These are phyloP conservation scores for Cheilosia impressa DNA, from an alignment of 2,888 invertebrate genomes.

Conservation along the genomic window DNA sequence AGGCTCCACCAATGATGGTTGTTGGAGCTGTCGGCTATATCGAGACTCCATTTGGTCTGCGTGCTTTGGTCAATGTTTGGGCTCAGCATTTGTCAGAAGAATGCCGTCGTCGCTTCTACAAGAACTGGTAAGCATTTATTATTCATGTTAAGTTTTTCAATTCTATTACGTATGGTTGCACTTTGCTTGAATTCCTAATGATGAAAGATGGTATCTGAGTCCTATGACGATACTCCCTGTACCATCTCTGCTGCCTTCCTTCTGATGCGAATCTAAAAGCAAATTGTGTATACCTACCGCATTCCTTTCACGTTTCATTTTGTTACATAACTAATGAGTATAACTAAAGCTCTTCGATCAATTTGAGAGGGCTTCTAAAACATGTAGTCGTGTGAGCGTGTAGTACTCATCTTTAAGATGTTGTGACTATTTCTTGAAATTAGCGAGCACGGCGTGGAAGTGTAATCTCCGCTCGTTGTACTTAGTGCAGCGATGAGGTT, in stretches of 20 bases:
- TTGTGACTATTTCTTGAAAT: slow-evolving; percentile 46
- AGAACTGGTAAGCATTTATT: slow-evolving; percentile 93
- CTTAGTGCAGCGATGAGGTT: slow-evolving; percentile 85
- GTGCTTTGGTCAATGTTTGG: slow-evolving; percentile 98
- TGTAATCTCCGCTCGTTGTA: slow-evolving; percentile 88
- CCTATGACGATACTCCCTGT: slow-evolving; percentile 78
- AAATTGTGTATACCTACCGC: slow-evolving; percentile 34
- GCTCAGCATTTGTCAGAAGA: slow-evolving; percentile 99
- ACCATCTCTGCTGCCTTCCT: slow-evolving; percentile 83
- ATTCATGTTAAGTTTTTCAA: background rate
- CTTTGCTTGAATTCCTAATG: slow-evolving; percentile 77
- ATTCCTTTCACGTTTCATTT: slow-evolving; percentile 24
- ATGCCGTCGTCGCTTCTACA: slow-evolving; percentile 99
- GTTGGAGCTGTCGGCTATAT: slow-evolving; percentile 99
- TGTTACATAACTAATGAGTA: slow-evolving; percentile 53
- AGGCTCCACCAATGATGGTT: slow-evolving; percentile 98
- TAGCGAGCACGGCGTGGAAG: slow-evolving; percentile 82
- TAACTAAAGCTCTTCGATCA: slow-evolving; percentile 87
- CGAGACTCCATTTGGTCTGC: slow-evolving; percentile 98
- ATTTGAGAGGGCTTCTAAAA: slow-evolving; percentile 87
- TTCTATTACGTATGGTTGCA: slow-evolving; percentile 18
- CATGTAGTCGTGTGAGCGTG: slow-evolving; percentile 82
- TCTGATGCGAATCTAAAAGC: slow-evolving; percentile 79
- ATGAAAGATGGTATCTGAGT: slow-evolving; percentile 83
- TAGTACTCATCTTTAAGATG: slow-evolving; percentile 75